phyloP scores from a whole-genome alignment of 2,113 vertebrate genomes.

The Aythya baeri region DNA sequence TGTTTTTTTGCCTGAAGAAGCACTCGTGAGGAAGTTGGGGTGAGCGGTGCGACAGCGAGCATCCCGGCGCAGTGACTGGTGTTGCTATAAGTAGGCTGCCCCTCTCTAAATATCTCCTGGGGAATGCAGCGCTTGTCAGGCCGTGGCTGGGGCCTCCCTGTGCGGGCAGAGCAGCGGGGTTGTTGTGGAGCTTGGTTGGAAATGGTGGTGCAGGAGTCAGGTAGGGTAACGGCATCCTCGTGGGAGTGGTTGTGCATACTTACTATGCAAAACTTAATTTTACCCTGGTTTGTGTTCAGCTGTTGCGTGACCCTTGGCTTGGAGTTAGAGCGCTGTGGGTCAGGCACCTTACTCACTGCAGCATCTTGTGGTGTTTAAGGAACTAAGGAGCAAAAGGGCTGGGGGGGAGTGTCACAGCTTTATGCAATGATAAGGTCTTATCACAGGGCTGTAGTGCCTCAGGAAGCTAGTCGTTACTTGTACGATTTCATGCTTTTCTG shows the following conservation, averaged over 20 bases:
- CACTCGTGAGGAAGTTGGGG: background rate
- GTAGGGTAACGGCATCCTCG: accelerated
- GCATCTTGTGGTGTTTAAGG: background rate
- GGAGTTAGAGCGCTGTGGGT: background rate
- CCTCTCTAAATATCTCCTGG: background rate
- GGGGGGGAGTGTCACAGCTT: accelerated
- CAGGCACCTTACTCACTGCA: background rate
- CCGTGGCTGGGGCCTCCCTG: background rate
- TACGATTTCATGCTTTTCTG: background rate
- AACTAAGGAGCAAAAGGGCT: background rate
- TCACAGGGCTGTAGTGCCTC: background rate
- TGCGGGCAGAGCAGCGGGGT: background rate
- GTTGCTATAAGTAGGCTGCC: background rate
- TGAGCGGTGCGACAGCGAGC: accelerated
- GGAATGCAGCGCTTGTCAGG: background rate
- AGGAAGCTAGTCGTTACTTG: background rate
- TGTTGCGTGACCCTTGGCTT: background rate
- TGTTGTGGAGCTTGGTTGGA: background rate
- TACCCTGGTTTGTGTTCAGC: background rate
- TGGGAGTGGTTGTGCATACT: background rate
- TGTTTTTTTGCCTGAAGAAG: background rate
- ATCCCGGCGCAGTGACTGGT: background rate
- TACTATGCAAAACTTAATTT: background rate
- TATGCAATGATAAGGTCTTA: background rate
- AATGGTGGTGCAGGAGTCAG: background rate